Conservation (phyloP, 2,888 invertebrate genomes). For the Drosophila demipolita region DNA sequence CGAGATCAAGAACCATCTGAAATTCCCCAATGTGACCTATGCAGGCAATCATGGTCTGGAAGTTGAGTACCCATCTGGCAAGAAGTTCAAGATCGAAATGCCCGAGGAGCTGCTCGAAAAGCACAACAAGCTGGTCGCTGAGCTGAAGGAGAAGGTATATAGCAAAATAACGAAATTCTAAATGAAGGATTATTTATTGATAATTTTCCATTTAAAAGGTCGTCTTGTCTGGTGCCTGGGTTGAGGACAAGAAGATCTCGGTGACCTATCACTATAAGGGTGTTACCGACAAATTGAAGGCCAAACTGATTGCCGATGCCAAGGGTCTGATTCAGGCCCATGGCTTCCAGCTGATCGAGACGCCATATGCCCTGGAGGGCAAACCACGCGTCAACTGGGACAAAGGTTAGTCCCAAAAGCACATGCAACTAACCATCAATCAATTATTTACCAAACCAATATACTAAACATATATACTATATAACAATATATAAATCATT, state of each 20-base stretch:
- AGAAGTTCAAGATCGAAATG: conserved; percentile 91
- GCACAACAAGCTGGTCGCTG: conserved; percentile 88
- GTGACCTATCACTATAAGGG: conserved; percentile 91
- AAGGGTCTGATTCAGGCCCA: conserved; percentile 88
- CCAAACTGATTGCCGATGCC: conserved; percentile 87
- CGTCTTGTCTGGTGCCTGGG: conserved; percentile 91
- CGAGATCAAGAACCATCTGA: conserved; percentile 90
- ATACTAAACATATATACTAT: neutral
- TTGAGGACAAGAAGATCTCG: conserved; percentile 91
- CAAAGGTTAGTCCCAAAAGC: conserved; percentile 86
- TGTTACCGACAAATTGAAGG: conserved; percentile 87
- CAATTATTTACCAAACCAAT: conserved; percentile 8
- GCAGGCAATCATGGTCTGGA: conserved; percentile 92
- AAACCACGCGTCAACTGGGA: conserved; percentile 93
- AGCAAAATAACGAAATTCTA: neutral
- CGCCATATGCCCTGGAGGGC: conserved; percentile 91
- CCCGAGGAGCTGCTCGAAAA: conserved; percentile 89
- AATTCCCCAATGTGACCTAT: conserved; percentile 87
- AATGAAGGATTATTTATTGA: neutral
- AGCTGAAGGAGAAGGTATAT: conserved; percentile 88
- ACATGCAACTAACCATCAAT: conserved; percentile 11
- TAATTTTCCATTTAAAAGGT: conserved; percentile 84
- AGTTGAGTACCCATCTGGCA: conserved; percentile 91
- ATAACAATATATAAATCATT: conserved; percentile 19
- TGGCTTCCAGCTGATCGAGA: conserved; percentile 89